Evolutionary conservation across 2,113 vertebrate species (phyloP), one percentile per base, ranked within the genome.

Genomic region (Pelecanus crispus): DNA sequence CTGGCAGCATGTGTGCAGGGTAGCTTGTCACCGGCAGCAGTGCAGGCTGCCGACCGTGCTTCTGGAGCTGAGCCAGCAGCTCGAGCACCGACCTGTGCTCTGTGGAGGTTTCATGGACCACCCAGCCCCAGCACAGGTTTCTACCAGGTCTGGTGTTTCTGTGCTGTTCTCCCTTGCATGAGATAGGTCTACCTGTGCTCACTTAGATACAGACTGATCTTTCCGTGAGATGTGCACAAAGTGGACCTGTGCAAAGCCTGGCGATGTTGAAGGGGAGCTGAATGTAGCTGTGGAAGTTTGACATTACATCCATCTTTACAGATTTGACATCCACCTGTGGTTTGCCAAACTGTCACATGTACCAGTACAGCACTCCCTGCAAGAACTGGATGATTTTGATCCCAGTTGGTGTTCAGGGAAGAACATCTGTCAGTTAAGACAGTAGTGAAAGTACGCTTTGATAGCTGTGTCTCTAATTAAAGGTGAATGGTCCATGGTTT

Each of bases 11-110:
- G 1, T 2, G 11, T 21, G 29, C 29, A 13, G 49, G 66, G 28
- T 8, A 9, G 13, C 40, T 40, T 2, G 1, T 24, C 0, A 2
- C 29, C 0, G 2, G 19, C 44, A 31, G 38, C 73, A 26, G 28
- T 2, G 0, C 10, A 7, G 52, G 15, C 47, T 61, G 7, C 55
- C 17, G 6, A 5, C 29, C 0, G 0, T 1, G 2, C 18, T 66
- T n/a, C 59, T 47, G 32, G 40, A 29, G 52, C 15, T 0, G 4
- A 42, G 26, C n/a, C 28, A 45, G 61, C 47, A 68, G 55, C 32
- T 62, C 3, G 3, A 44, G 28, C 28, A 44, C 10, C 0, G 4
- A 7, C 17, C 21, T 44, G 47, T 28, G 11, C 31, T 71, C 45
- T 66, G 26, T 7, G 4, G 31, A 42, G 21, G 38, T 28, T 66